phyloP scores from a whole-genome alignment of 2,888 invertebrate species.

The Troides aeacus region DNA sequence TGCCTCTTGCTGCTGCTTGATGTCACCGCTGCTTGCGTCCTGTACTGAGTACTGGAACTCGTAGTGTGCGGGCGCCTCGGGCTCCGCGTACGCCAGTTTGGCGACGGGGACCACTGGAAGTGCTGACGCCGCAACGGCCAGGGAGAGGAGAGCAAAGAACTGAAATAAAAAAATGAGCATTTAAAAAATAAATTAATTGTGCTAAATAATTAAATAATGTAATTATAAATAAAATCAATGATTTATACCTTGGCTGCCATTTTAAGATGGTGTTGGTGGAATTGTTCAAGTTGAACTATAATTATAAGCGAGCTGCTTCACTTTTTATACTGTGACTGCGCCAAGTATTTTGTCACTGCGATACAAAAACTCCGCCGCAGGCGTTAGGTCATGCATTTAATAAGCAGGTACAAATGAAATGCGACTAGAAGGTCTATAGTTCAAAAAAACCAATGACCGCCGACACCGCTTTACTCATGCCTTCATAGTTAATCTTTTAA shows the following conservation, averaged over 20 bases:
- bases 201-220: not conserved
- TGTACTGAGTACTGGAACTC: constrained; percentile 71
- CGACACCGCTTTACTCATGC: no score
- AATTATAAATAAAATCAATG: not conserved
- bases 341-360: constrained; percentile 38
- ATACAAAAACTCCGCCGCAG: constrained; percentile 28
- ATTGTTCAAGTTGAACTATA: constrained; percentile 55
- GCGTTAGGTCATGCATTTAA: constrained; percentile 32
- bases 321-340: constrained; percentile 55
- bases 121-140: constrained; percentile 48
- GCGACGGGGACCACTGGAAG: constrained; percentile 46
- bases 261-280: constrained; percentile 62
- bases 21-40: constrained; percentile 66
- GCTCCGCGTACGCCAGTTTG: constrained; percentile 58
- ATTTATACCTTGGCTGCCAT: constrained; percentile 63
- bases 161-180: constrained; percentile 35
- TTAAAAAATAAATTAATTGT: not conserved
- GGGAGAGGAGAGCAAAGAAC: constrained; percentile 56
- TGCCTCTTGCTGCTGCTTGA: constrained; percentile 70
- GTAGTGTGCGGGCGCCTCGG: constrained; percentile 65
- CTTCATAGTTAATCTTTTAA: no score
- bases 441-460: no score
- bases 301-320: constrained; percentile 42
- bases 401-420: no score
- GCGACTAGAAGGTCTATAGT: no score